Base-by-base conservation (phyloP, 2,113 vertebrate species). In the Ophiodon elongatus region DNA sequence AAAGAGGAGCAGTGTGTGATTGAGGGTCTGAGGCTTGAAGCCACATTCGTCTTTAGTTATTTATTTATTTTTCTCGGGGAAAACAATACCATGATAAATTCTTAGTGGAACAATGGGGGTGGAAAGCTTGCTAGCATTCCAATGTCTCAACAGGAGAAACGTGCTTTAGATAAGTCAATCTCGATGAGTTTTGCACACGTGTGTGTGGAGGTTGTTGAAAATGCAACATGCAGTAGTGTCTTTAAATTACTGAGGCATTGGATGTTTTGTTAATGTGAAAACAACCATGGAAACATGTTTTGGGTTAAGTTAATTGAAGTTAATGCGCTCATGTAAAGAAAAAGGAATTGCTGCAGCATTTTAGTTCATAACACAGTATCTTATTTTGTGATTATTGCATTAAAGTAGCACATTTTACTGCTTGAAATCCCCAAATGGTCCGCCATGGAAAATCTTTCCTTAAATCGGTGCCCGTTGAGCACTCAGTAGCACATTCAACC, bases 11-110 rank as follows among this genome's bases (percentile, higher is more conserved):
- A 15, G 64, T 37, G 76, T 85, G 66, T 86, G 88, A 87, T 85
- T 74, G 91, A 90, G 87, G 85, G 90, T 87, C 85, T 82, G 84
- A 84, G 69, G 88, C 80, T 88, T 74, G 71, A 84, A 92, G 89
- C 82, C 91, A 92, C 86, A 84, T 57, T 84, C 67, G 3, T 43
- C 29, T 86, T 88, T 25, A 85, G 60, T 84, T 89, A 85, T 89
- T 88, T 85, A 80, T 79, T 88, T 85, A 0, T 76, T 82, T 80
- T 59, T 14, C 50, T 69, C 79, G 45, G 65, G 70, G 63, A 88
- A 85, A 91, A 91, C 75, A 88, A 85, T 62, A 73, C 37, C 45
- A 77, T 17, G 43, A 84, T 74, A 73, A 69, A 59, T 33, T 41
- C 37, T 79, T 25, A 9, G 31, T 60, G 77, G 80, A 68, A 57